Conservation (phyloP, 2,113 vertebrate genomes). For the Panthera leo region DNA sequence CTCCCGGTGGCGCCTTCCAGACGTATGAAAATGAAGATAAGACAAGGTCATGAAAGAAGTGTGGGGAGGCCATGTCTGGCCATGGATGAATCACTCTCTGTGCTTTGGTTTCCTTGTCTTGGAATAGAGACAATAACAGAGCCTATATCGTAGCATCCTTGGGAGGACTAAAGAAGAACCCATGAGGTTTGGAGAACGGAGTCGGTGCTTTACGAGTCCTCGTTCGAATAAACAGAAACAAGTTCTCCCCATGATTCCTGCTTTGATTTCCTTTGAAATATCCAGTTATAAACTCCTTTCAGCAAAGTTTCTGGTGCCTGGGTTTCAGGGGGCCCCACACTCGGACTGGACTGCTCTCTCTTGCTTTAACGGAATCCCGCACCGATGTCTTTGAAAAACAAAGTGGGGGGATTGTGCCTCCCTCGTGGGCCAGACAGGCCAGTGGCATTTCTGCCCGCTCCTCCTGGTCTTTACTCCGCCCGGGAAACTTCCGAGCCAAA, state of each 20-base stretch:
- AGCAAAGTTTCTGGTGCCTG: not conserved
- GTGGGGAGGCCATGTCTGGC: not conserved
- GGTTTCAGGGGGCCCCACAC: not conserved
- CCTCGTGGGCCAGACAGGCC: too few relatives aligned
- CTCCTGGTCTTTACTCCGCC: too few relatives aligned
- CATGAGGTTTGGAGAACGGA: not conserved
- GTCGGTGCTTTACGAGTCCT: rapidly evolving
- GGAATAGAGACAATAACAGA: not conserved
- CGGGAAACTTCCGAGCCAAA: not conserved
- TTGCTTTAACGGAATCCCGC: too few relatives aligned
- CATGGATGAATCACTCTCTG: not conserved
- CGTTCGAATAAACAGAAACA: not conserved
- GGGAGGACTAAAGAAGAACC: not conserved
- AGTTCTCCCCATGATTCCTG: not conserved
- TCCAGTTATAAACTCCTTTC: not conserved
- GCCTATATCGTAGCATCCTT: rapidly evolving
- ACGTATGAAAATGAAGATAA: not conserved
- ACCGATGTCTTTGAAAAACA: not conserved
- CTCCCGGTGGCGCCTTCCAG: not conserved
- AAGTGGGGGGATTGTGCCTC: too few relatives aligned
- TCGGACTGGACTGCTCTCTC: too few relatives aligned
- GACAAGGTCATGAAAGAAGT: not conserved
- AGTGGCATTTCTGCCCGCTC: rapidly evolving
- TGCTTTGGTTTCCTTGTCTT: rapidly evolving
- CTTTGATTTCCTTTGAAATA: not conserved